Base-by-base conservation (phyloP, 2,888 invertebrate genomes). In the Antitype chi region DNA sequence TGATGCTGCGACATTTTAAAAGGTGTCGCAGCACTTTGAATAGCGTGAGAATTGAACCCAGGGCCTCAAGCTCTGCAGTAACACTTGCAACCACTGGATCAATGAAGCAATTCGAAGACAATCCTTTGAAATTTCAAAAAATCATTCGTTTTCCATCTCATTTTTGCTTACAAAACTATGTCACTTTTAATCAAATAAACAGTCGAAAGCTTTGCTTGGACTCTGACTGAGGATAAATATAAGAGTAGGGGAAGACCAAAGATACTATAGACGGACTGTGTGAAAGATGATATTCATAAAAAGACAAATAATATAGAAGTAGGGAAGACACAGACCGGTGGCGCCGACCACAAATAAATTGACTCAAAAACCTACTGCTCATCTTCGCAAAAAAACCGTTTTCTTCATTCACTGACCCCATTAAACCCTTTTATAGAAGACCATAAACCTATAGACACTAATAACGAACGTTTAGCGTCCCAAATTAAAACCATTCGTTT, bases 401-500 rank as follows among this genome's bases (percentile, higher is more conserved):
- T 57, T 38, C 25, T 32, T n/a, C 8, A 49, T 64, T 69, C 20
- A 23, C 17, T 60, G 6, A 71, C 59, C 38, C 25, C n/a, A 43
- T 32, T 28, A 71, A 67, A 70, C 25, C 59, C 9, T 68, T 77
- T 64, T 38, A 74, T 28, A 68, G 28, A 62, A 60, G 53, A 77
- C 52, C 49, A 53, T 76, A 68, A 81, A 72, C 55, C 52, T 63
- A 80, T 62, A 74, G 15, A 53, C 64, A 70, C 23, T 28, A 11
- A 52, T 67, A 79, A 68, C n/a, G 43, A 66, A 76, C 73, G 57
- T 76, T 76, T 60, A 78, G 69, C 67, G 67, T 73, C 62, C 66
- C 47, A 32, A 87, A 88, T 78, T 83, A 75, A 80, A 86, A 74
- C 68, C 63, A 68, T 86, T 83, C 60, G 68, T 85, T 86, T 88